Base-by-base conservation (phyloP, 2,888 invertebrate genomes). In the Epirrhoe tristata region DNA sequence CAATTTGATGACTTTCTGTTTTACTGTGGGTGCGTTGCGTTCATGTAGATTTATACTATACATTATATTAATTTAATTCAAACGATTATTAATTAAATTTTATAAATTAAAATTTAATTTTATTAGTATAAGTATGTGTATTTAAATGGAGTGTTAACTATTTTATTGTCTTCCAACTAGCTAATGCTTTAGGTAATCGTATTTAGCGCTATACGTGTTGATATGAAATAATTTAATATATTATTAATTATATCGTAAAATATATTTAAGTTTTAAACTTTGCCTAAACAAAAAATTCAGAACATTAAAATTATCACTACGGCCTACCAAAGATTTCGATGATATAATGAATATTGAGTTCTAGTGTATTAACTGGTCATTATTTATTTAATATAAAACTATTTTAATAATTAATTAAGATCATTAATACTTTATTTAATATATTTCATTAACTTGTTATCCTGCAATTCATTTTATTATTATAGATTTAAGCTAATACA, bases 1-100 rank as follows among this genome's bases (percentile, higher is more conserved):
- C 79, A 81, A 81, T 84, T 82, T 82, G 82, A 83, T 81, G 84
- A 82, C 84, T 86, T 84, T 82, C 85, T 80, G 77, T 80, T 81
- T 66, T 78, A 74, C 81, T 85, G 84, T 84, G 85, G 81, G 83
- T 75, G 88, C 90, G 93, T 90, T 89, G 87, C 89, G 93, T 93
- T 93, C 91, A 92, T 83, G 91, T 93, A 87, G 83, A 81, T 89
- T 90, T 84, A 81, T 76, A 81, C 81, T 84, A 80, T 88, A 86
- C 83, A 84, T 53, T 67, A 83, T 88, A 85, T 77, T 74, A 74
- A 66, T 73, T 73, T 74, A 70, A 66, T 70, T 77, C 69, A 73
- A 53, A 86, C 82, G 81, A 84, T 85, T 50, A 55, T 69, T 54
- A 46, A 55, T 63, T 55, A 62, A 65, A 71, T 63, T 69, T 46